These are phyloP conservation scores for Nasonia oneida DNA, from an alignment of 2,888 invertebrate species.

Conservation along the genomic window DNA sequence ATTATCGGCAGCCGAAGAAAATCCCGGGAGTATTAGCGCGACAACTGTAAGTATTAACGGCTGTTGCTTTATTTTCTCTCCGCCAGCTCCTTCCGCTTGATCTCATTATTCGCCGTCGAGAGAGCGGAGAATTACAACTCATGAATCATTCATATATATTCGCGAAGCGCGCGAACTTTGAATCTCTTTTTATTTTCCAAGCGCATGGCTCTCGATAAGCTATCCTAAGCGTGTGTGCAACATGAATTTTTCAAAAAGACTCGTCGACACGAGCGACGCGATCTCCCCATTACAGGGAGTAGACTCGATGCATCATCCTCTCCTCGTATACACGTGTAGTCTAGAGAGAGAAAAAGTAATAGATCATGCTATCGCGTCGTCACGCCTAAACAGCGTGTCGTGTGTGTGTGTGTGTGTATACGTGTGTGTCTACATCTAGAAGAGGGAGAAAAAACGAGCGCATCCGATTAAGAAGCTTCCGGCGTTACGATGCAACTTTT, in stretches of 20 bases:
- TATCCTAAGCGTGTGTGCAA: slow-evolving; percentile 16
- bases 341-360: slow-evolving; percentile 5
- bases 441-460: slow-evolving; percentile 7
- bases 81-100: background rate
- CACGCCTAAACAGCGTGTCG: background rate
- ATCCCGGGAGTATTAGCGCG: slow-evolving; percentile 19
- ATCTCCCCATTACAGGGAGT: background rate
- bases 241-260: slow-evolving; percentile 35
- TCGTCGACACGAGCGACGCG: background rate
- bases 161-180: background rate
- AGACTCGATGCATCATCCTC: slow-evolving; percentile 32
- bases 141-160: background rate
- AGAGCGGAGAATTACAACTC: too few relatives aligned
- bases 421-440: background rate
- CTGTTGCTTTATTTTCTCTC: slow-evolving; percentile 11
- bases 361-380: slow-evolving; percentile 20
- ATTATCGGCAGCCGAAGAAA: slow-evolving; percentile 36
- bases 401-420: background rate
- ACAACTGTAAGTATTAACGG: slow-evolving; percentile 18
- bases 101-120: slow-evolving; percentile 7
- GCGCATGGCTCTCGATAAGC: background rate
- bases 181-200: background rate
- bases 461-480: slow-evolving; percentile 51
- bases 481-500: slow-evolving; percentile 46
- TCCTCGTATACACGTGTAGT: background rate